Conservation (phyloP, 2,113 vertebrate species). For the Anguilla rostrata region DNA sequence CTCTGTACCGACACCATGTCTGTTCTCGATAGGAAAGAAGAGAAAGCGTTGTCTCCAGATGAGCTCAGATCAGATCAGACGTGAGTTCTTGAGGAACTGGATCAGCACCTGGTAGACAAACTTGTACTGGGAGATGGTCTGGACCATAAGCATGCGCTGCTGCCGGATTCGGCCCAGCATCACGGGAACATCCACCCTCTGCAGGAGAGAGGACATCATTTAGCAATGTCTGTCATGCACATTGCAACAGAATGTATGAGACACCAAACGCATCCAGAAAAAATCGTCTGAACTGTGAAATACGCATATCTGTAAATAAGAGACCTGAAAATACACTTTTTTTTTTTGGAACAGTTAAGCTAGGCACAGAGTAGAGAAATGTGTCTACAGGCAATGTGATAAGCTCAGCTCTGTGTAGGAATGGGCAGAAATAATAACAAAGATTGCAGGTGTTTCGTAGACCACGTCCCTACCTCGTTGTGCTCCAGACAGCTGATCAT, state of each 20-base stretch:
- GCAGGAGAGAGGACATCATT: slow-evolving; percentile 40
- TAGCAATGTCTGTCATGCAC: neutral
- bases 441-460: no score
- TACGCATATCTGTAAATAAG: no score
- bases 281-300: no score
- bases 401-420: no score
- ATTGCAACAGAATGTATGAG: neutral
- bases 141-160: slow-evolving; percentile 93
- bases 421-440: no score
- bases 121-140: slow-evolving; percentile 92
- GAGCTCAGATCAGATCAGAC: slow-evolving; percentile 77
- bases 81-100: slow-evolving; percentile 90
- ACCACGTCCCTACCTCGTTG: slow-evolving; percentile 76
- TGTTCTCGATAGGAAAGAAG: neutral
- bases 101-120: slow-evolving; percentile 95
- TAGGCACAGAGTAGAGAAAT: no score
- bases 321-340: no score
- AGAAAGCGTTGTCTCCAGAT: slow-evolving; percentile 16
- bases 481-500: slow-evolving; percentile 94
- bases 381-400: no score
- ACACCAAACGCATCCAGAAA: no score
- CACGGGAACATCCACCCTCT: slow-evolving; percentile 87
- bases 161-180: slow-evolving; percentile 87
- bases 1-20: neutral
- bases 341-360: no score